Conservation (phyloP, 53 echinoderm and acorn worm species). For the Apostichopus leukothele region DNA sequence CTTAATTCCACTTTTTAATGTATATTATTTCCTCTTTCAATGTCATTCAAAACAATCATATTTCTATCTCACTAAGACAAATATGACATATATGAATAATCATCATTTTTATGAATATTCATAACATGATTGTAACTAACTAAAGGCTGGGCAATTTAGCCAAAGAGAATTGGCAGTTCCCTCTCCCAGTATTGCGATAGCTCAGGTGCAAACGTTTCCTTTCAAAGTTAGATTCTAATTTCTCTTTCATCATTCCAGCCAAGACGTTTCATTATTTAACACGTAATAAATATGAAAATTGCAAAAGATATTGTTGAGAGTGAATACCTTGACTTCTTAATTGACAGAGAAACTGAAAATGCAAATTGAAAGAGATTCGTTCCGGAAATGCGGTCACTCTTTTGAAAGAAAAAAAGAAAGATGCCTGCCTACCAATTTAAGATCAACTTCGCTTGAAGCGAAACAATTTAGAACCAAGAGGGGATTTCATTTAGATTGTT, state of each 20-base stretch:
- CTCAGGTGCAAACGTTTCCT: too few species aligned
- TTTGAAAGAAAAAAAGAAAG: background rate
- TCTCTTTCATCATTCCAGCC: conserved; percentile 1
- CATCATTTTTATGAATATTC: too few species aligned
- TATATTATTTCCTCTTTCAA: too few species aligned
- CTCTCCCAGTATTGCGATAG: too few species aligned
- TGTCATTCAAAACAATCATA: too few species aligned
- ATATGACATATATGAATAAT: too few species aligned
- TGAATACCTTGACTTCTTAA: conserved; percentile 14
- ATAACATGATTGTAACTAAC: too few species aligned
- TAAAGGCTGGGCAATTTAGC: too few species aligned
- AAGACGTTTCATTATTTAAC: conserved; percentile 2
- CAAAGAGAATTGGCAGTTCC: too few species aligned
- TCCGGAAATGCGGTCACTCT: conserved; percentile 42
- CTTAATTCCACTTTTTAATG: too few species aligned
- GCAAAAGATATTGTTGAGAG: conserved; percentile 24
- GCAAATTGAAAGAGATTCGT: conserved; percentile 10
- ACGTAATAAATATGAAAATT: conserved; percentile 23
- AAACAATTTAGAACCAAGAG: conserved; percentile 25
- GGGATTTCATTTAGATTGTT: conserved; percentile 37
- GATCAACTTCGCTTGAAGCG: conserved; percentile 36
- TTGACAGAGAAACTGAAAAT: background rate
- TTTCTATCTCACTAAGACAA: too few species aligned
- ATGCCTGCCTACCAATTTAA: conserved; percentile 30
- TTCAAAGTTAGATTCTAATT: background rate